A percentile compares a stretch with the other conserved stretches of the same genome.
Evolutionary conservation across 2,888 invertebrate species (phyloP).

Genomic region (Cheilosia scutellata): DNA sequence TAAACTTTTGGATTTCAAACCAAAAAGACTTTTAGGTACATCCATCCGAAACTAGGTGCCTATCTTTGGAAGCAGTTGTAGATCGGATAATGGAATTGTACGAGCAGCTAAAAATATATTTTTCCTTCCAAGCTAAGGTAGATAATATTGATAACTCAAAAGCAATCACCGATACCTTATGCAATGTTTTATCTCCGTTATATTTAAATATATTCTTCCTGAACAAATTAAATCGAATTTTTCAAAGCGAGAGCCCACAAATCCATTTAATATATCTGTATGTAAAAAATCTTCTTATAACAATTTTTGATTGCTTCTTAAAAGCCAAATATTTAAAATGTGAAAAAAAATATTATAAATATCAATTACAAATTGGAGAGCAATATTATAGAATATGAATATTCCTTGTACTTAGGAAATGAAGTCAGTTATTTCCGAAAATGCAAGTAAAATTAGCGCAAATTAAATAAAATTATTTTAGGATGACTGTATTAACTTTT

Average conservation of each 20-base stretch:
- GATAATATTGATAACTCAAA: neutral
- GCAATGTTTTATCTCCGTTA: neutral
- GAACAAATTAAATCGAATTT: neutral
- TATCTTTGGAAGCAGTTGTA: too few relatives aligned
- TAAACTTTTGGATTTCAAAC: neutral
- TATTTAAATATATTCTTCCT: neutral
- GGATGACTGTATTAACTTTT: too few relatives aligned
- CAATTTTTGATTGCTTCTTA: neutral
- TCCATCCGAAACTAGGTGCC: too few relatives aligned
- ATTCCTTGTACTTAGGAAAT: neutral
- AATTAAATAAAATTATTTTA: neutral
- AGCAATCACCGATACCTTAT: neutral
- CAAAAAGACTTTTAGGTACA: neutral
- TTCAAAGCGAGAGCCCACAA: neutral
- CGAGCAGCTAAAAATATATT: neutral
- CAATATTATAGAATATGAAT: neutral
- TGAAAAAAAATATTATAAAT: neutral
- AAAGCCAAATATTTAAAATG: neutral
- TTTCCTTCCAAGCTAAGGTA: neutral
- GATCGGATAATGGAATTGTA: too few relatives aligned
- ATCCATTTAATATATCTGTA: neutral
- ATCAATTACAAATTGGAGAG: neutral
- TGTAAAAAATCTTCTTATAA: neutral
- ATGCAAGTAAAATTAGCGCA: neutral
- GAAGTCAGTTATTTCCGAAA: constrained; percentile 1